A percentile compares a stretch with the other conserved stretches of the same genome.
These are phyloP conservation scores for Ethmia dodecea DNA, from an alignment of 2,888 invertebrate species.

Conservation along the genomic window DNA sequence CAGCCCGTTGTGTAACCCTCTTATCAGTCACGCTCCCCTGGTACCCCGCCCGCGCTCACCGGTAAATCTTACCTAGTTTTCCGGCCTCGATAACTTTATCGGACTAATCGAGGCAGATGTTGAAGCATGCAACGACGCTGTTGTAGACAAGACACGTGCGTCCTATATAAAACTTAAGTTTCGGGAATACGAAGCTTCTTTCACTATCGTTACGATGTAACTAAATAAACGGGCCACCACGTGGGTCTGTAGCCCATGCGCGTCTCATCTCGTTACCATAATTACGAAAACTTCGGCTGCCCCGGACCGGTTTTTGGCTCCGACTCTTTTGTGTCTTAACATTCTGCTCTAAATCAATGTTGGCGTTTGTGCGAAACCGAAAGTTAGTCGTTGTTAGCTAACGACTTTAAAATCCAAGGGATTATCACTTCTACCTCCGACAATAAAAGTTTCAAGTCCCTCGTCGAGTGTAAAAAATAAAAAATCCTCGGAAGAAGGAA, in stretches of 20 bases:
- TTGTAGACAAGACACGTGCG: slow-evolving; percentile 33
- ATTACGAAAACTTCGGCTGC: slow-evolving; percentile 57
- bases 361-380: slow-evolving; percentile 71
- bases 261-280: slow-evolving; percentile 55
- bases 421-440: slow-evolving; percentile 34
- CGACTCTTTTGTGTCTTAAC: slow-evolving; percentile 42
- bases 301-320: slow-evolving; percentile 51
- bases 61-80: slow-evolving; percentile 61
- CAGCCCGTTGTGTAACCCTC: slow-evolving; percentile 62
- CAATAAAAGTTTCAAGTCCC: slow-evolving; percentile 21
- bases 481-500: slow-evolving; percentile 22
- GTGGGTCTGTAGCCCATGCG: slow-evolving; percentile 29
- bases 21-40: slow-evolving; percentile 69
- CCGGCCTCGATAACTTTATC: slow-evolving; percentile 62
- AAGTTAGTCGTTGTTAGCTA: slow-evolving; percentile 63
- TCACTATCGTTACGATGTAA: slow-evolving; percentile 49
- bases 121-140: slow-evolving; percentile 14
- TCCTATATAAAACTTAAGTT: slow-evolving; percentile 24
- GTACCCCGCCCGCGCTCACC: slow-evolving; percentile 52
- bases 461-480: slow-evolving; percentile 20
- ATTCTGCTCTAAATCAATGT: slow-evolving; percentile 50
- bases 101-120: slow-evolving; percentile 45
- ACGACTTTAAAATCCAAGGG: slow-evolving; percentile 33
- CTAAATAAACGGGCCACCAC: slow-evolving; percentile 38
- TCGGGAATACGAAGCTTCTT: slow-evolving; percentile 34